phyloP scores from a whole-genome alignment of 1,140 invertebrate species.

The Apolygus lucorum region DNA sequence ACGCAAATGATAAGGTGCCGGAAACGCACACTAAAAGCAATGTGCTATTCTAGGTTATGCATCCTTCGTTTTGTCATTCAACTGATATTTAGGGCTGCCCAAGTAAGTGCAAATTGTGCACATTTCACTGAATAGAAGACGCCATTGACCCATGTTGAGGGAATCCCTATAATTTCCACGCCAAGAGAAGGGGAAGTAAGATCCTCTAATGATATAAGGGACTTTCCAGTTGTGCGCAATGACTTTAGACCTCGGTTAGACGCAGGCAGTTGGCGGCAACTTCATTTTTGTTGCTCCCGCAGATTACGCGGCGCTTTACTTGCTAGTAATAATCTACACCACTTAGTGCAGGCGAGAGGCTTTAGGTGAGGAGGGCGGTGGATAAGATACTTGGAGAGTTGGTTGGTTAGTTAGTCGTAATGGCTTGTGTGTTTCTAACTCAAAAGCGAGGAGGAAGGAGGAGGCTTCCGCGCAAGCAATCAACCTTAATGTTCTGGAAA shows the following conservation, averaged over 20 bases:
- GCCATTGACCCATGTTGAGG: too few species aligned
- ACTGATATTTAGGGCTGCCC: too few species aligned
- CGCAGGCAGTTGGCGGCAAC: neutral
- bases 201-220: too few species aligned
- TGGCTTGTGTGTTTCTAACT: too few species aligned
- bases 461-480: neutral
- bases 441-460: neutral
- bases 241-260: neutral
- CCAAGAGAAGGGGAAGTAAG: too few species aligned
- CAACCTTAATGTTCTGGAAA: neutral
- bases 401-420: neutral
- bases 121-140: too few species aligned
- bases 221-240: neutral
- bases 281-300: neutral
- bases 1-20: too few species aligned
- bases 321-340: neutral
- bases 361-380: neutral
- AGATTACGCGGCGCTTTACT: neutral
- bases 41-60: too few species aligned
- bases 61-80: too few species aligned
- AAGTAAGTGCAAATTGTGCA: too few species aligned
- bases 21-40: too few species aligned
- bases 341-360: neutral
- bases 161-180: too few species aligned
- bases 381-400: neutral